Percentiles rank a stretch among this genome's conserved stretches.
These are phyloP conservation scores for Lepus oiostolus DNA, from an alignment of 2,797 vertebrate genomes.

Conservation along the genomic window DNA sequence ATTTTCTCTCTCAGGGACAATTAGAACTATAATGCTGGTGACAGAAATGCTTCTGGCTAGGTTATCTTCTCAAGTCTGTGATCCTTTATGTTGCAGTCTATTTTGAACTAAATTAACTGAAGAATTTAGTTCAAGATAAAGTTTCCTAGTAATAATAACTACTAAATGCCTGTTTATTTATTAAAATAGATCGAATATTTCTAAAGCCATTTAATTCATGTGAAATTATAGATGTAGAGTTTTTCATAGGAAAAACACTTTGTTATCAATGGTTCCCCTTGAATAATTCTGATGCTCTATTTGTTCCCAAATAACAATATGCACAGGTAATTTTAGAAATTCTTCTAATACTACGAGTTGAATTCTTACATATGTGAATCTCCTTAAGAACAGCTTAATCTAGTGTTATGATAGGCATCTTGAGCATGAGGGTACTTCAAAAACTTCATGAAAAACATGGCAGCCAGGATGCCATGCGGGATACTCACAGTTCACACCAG, in stretches of 20 bases:
- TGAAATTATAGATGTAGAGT: slow-evolving; percentile 19
- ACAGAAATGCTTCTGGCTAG: neutral
- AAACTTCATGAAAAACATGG: too few species aligned
- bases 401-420: neutral
- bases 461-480: too few species aligned
- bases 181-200: slow-evolving; percentile 2
- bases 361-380: slow-evolving; percentile 2
- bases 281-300: slow-evolving; percentile 46
- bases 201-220: slow-evolving; percentile 57
- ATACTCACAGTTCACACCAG: too few species aligned
- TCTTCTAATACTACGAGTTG: neutral
- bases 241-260: slow-evolving; percentile 58
- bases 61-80: neutral
- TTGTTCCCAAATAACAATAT: slow-evolving; percentile 17
- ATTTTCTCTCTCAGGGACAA: neutral
- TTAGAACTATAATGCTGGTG: neutral
- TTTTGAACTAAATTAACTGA: slow-evolving; percentile 13
- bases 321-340: neutral
- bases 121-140: slow-evolving; percentile 36
- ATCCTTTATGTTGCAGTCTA: neutral
- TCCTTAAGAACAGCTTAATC: neutral
- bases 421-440: neutral
- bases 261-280: neutral
- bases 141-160: neutral
- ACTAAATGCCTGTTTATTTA: slow-evolving; percentile 15